A percentile compares a stretch with the other conserved stretches of the same genome.
phyloP scores from a whole-genome alignment of 1,140 invertebrate genomes.

The Trachelipus rathkii region DNA sequence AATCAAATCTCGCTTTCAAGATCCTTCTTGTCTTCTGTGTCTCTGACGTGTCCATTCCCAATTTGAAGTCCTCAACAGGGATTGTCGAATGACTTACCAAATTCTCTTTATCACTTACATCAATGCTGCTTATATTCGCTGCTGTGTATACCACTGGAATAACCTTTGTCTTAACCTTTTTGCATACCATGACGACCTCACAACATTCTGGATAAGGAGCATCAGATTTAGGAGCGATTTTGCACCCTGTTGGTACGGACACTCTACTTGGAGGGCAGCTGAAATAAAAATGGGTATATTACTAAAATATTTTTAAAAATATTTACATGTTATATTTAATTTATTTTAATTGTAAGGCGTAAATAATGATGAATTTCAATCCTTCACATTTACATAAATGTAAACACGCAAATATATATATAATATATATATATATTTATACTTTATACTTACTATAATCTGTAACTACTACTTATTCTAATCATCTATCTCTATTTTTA shows the following conservation, averaged over 20 bases:
- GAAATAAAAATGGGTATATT: neutral
- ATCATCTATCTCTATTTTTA: no score
- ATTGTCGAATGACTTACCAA: neutral
- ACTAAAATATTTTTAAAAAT: neutral
- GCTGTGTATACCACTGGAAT: neutral
- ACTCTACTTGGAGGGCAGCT: neutral
- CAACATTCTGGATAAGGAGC: neutral
- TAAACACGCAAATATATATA: neutral
- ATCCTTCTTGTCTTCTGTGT: no score
- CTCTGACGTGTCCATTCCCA: no score
- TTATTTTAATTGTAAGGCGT: no score
- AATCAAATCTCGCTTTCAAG: no score
- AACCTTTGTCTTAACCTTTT: neutral
- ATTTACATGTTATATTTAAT: neutral
- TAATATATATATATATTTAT: constrained; percentile 6
- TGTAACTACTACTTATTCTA: no score
- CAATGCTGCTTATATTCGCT: neutral
- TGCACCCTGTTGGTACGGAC: neutral
- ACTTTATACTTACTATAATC: neutral
- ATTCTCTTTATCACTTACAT: neutral
- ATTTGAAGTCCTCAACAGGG: no score
- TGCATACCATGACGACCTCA: neutral
- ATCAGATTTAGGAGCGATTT: neutral
- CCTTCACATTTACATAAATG: neutral
- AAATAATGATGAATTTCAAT: neutral